Percentiles rank a stretch among this genome's conserved stretches.
Evolutionary conservation across 2,888 invertebrate species (phyloP).

Genomic region (Tachina grossa): DNA sequence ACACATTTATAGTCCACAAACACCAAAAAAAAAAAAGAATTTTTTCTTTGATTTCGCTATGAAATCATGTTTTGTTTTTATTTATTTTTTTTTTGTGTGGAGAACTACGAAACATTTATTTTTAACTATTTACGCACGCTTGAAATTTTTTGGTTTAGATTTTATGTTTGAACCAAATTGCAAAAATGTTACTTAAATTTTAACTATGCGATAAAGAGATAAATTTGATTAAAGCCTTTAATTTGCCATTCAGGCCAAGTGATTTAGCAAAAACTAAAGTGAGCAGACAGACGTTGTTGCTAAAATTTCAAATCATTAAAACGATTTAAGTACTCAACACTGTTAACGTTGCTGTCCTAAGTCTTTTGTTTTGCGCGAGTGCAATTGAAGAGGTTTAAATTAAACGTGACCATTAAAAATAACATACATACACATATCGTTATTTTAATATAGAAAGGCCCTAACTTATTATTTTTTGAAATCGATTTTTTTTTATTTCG

Average conservation of each 20-base stretch:
- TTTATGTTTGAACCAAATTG: constrained; percentile 15
- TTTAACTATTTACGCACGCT: constrained; percentile 45
- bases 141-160: constrained; percentile 19
- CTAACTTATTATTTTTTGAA: too few relatives aligned
- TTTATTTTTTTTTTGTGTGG: constrained; percentile 9
- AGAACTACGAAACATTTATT: constrained; percentile 7
- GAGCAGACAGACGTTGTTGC: neutral
- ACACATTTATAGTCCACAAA: constrained; percentile 4
- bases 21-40: constrained; percentile 39
- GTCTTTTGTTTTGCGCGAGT: neutral
- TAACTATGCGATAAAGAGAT: constrained; percentile 2
- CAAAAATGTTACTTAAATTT: constrained; percentile 2
- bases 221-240: constrained; percentile 22
- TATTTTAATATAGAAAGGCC: too few relatives aligned
- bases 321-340: neutral
- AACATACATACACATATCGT: neutral
- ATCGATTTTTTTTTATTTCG: too few relatives aligned
- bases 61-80: constrained; percentile 48
- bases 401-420: neutral
- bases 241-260: constrained; percentile 31
- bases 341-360: neutral
- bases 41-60: constrained; percentile 13
- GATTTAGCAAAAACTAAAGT: constrained; percentile 19
- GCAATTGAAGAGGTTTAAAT: neutral
- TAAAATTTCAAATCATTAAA: neutral